Conservation (phyloP, 2,888 invertebrate genomes). For the Dicyrtoma fusca region DNA sequence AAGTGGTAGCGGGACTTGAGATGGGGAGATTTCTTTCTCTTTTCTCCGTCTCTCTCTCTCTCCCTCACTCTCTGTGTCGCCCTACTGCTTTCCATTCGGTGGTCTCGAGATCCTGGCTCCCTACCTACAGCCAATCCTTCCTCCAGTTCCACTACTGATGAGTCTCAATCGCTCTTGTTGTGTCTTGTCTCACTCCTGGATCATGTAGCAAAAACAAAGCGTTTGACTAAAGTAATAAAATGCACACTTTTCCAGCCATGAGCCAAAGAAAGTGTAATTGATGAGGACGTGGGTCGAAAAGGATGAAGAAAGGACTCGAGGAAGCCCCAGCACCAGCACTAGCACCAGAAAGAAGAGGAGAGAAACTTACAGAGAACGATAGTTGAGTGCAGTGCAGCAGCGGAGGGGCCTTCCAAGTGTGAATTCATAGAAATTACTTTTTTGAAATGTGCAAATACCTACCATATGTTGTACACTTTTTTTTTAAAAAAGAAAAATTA, state of each 20-base stretch:
- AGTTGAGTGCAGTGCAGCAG: not conserved
- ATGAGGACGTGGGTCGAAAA: conserved; percentile 20
- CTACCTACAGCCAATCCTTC: not conserved
- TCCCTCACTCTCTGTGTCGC: not conserved
- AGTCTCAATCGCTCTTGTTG: conserved; percentile 17
- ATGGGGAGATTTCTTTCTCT: conserved; percentile 3
- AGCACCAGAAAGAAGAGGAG: conserved; percentile 1
- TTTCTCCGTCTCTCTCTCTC: conserved; percentile 1
- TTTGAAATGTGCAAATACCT: too few relatives aligned
- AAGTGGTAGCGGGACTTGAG: not conserved
- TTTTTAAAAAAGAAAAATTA: too few relatives aligned
- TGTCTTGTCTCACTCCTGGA: not conserved
- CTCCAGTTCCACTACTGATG: not conserved
- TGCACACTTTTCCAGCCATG: conserved; percentile 40
- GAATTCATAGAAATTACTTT: too few relatives aligned
- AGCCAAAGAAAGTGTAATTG: conserved; percentile 36
- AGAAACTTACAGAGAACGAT: not conserved
- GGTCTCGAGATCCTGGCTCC: not conserved
- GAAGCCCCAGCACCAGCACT: too few relatives aligned
- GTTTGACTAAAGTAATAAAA: conserved; percentile 42
- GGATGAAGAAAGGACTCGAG: too few relatives aligned
- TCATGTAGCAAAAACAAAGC: conserved; percentile 3
- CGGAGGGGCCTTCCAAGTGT: too few relatives aligned
- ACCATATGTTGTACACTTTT: too few relatives aligned
- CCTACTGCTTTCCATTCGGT: too few relatives aligned